A percentile compares a stretch with the other conserved stretches of the same genome.
phyloP scores from a whole-genome alignment of 2,113 vertebrate genomes.

The Etia nguti region DNA sequence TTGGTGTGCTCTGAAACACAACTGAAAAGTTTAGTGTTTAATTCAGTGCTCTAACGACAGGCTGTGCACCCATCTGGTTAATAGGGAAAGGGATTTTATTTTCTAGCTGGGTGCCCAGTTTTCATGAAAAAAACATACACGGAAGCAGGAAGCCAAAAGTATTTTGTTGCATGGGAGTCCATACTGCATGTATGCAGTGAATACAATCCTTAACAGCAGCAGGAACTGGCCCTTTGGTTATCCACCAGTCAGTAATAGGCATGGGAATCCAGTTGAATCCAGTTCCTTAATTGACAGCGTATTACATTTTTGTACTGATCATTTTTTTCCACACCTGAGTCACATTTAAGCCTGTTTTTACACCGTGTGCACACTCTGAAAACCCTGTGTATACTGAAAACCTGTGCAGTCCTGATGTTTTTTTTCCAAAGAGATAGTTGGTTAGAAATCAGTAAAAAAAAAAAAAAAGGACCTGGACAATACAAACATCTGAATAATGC shows the following conservation, averaged over 20 bases:
- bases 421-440: background rate
- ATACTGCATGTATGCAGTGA: background rate
- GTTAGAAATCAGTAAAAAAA: background rate
- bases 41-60: conserved; percentile 43
- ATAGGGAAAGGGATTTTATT: conserved; percentile 67
- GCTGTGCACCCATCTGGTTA: conserved; percentile 69
- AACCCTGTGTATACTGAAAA: background rate
- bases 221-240: background rate
- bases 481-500: background rate
- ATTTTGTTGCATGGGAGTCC: background rate
- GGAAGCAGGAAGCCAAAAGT: background rate
- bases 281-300: background rate
- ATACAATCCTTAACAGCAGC: background rate
- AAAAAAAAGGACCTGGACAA: background rate
- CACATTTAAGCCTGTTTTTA: background rate
- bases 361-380: background rate
- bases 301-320: background rate
- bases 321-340: background rate
- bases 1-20: conserved; percentile 47
- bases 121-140: conserved; percentile 17
- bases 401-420: background rate
- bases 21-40: conserved; percentile 67
- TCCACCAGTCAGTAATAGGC: background rate
- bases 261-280: background rate
- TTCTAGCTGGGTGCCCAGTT: conserved; percentile 76